These are phyloP conservation scores for Emydura subglobosa DNA, from an alignment of 2,113 vertebrate species.

Conservation along the genomic window DNA sequence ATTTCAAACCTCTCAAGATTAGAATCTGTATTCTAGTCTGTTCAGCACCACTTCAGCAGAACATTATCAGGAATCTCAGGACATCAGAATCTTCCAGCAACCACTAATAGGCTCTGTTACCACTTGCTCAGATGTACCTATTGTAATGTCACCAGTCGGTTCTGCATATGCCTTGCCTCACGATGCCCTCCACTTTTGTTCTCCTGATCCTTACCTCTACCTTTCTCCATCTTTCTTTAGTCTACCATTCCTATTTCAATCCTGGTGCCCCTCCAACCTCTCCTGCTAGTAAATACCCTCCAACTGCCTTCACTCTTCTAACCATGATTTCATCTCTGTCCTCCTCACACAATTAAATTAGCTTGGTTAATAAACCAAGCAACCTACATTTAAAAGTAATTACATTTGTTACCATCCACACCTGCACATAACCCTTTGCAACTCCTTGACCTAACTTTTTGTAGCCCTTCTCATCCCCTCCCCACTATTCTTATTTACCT, in stretches of 20 bases:
- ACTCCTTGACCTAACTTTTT: slow-evolving; percentile 8
- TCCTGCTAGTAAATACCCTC: background rate
- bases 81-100: background rate
- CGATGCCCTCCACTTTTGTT: background rate
- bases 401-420: background rate
- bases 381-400: background rate
- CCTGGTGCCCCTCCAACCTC: background rate
- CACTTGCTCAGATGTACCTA: background rate
- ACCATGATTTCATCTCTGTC: background rate
- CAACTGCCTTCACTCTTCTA: background rate
- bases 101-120: background rate
- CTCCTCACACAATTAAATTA: background rate
- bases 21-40: background rate
- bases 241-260: background rate
- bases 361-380: background rate
- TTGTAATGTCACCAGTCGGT: background rate
- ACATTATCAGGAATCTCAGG: background rate
- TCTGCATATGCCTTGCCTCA: background rate
- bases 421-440: background rate
- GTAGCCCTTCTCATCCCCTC: background rate
- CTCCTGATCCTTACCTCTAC: background rate
- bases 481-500: background rate
- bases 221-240: background rate
- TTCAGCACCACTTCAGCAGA: background rate
- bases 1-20: background rate